Conservation (phyloP, 2,888 invertebrate species). For the Diabrotica balteata region DNA sequence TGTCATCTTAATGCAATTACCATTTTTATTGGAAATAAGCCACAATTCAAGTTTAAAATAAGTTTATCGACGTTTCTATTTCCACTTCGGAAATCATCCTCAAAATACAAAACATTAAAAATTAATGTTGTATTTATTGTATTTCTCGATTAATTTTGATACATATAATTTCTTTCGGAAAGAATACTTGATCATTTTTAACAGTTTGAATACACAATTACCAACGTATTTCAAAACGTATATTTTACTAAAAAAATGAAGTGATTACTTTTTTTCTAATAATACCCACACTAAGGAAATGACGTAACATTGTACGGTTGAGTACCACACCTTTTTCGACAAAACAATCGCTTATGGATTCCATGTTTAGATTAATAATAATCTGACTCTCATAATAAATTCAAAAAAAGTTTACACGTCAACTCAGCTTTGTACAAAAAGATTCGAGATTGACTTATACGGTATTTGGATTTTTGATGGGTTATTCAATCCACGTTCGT, state of each 20-base stretch:
- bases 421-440: slow-evolving; percentile 23
- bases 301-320: slow-evolving; percentile 6
- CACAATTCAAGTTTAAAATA: no score
- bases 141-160: no score
- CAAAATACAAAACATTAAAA: no score
- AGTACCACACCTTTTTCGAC: slow-evolving; percentile 47
- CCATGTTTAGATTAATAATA: slow-evolving; percentile 50
- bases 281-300: slow-evolving; percentile 8
- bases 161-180: no score
- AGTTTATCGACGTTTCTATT: no score
- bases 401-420: slow-evolving; percentile 39
- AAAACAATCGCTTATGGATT: slow-evolving; percentile 47
- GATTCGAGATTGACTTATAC: slow-evolving; percentile 35
- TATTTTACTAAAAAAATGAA: not conserved
- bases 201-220: no score
- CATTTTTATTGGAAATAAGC: no score
- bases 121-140: no score
- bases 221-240: no score
- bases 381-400: slow-evolving; percentile 41
- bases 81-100: no score
- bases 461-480: slow-evolving; percentile 36
- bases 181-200: no score
- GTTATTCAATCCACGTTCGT: slow-evolving; percentile 34
- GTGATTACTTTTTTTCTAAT: slow-evolving; percentile 3
- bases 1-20: no score